A percentile compares a stretch with the other conserved stretches of the same genome.
phyloP scores from a whole-genome alignment of 2,113 vertebrate species.

The Calypte anna region DNA sequence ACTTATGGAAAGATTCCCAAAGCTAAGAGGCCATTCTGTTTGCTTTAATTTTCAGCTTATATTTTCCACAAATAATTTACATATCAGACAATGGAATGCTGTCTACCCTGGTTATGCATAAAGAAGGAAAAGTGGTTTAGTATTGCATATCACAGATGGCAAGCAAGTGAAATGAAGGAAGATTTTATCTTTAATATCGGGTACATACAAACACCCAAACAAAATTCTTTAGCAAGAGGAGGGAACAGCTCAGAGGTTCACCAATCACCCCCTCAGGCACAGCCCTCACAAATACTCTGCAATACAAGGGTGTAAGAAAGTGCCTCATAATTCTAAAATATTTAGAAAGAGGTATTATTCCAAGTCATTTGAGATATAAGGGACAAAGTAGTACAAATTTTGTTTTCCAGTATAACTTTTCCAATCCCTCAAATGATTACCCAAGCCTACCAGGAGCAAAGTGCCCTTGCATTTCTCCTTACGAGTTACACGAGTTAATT shows the following conservation, averaged over 20 bases:
- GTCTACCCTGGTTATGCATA: neutral
- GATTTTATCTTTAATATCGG: slow-evolving; percentile 7
- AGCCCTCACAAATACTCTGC: neutral
- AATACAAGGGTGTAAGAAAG: neutral
- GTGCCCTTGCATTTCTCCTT: neutral
- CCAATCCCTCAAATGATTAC: neutral
- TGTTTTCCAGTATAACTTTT: neutral
- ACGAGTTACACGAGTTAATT: neutral
- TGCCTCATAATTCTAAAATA: neutral
- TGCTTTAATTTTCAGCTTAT: neutral
- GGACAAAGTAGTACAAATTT: neutral
- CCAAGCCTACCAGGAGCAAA: neutral
- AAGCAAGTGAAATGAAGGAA: slow-evolving; percentile 31
- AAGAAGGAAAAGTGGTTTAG: slow-evolving; percentile 37
- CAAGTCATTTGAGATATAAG: neutral
- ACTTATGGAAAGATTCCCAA: neutral
- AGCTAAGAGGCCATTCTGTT: neutral
- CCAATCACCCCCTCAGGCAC: neutral
- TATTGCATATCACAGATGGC: neutral
- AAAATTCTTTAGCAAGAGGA: neutral
- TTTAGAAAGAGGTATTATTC: neutral
- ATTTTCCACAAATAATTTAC: neutral
- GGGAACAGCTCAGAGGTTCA: slow-evolving; percentile 9
- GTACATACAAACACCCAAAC: neutral
- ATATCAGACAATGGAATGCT: slow-evolving; percentile 11